phyloP scores from a whole-genome alignment of 1,140 invertebrate genomes.

The Sogatella furcifera region DNA sequence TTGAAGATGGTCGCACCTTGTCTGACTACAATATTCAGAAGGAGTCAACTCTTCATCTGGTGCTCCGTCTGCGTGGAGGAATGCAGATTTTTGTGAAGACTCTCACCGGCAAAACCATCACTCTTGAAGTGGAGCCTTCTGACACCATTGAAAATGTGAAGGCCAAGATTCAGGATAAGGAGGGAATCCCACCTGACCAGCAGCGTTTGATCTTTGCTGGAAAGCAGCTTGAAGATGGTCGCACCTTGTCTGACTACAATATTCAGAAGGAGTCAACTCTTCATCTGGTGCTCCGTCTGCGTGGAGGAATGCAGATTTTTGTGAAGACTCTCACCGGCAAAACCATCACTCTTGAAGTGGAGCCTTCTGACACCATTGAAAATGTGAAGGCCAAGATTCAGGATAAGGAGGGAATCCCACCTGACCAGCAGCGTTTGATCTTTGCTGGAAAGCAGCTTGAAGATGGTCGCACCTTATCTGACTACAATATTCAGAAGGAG shows the following conservation, averaged over 20 bases:
- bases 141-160: constrained; percentile 71
- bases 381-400: constrained; percentile 71
- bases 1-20: constrained; percentile 63
- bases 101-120: constrained; percentile 78
- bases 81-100: neutral
- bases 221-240: constrained; percentile 73
- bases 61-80: constrained; percentile 52
- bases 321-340: constrained; percentile 64
- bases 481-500: constrained; percentile 59
- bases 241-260: constrained; percentile 63
- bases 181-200: constrained; percentile 53
- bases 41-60: constrained; percentile 67
- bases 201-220: constrained; percentile 50
- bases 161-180: constrained; percentile 66
- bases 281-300: constrained; percentile 56
- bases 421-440: constrained; percentile 50
- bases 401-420: constrained; percentile 55
- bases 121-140: constrained; percentile 61
- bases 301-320: constrained; percentile 63
- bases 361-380: constrained; percentile 63
- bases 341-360: constrained; percentile 60
- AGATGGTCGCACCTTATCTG: constrained; percentile 51
- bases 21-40: constrained; percentile 69
- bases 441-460: constrained; percentile 59
- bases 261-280: constrained; percentile 64